A percentile compares a stretch with the other conserved stretches of the same genome.
Conservation (phyloP, 2,888 invertebrate species). For the Bellardia pandia region DNA sequence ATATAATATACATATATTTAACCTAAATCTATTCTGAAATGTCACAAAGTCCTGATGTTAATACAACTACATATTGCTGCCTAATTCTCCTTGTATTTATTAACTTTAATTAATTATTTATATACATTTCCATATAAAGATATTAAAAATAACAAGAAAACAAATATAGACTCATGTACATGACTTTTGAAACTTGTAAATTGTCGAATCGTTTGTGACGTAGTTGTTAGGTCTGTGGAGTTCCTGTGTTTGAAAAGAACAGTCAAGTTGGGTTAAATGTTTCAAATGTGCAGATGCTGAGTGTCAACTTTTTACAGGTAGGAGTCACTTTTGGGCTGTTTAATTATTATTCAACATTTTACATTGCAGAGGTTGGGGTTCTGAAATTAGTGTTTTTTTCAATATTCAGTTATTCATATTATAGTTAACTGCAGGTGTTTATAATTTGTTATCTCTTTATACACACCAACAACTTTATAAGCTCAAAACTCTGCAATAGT, state of each 20-base stretch:
- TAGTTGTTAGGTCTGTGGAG: neutral
- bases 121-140: neutral
- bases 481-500: too few relatives aligned
- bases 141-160: neutral
- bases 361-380: too few relatives aligned
- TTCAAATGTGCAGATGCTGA: slow-evolving; percentile 10
- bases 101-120: neutral
- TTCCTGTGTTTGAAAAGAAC: neutral
- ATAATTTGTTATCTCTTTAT: too few relatives aligned
- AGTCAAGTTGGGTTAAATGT: slow-evolving; percentile 2
- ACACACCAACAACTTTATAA: too few relatives aligned
- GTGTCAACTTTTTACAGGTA: neutral
- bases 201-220: slow-evolving; percentile 25
- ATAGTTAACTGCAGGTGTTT: too few relatives aligned
- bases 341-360: too few relatives aligned
- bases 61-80: neutral
- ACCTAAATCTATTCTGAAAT: too few relatives aligned
- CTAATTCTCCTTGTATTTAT: neutral
- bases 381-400: too few relatives aligned
- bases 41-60: too few relatives aligned
- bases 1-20: too few relatives aligned
- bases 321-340: neutral
- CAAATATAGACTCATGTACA: neutral
- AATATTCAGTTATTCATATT: too few relatives aligned
- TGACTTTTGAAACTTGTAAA: slow-evolving; percentile 23